Percentiles rank a stretch among this genome's conserved stretches.
These are phyloP conservation scores for Morone chrysops DNA, from an alignment of 2,113 vertebrate genomes.

Conservation along the genomic window DNA sequence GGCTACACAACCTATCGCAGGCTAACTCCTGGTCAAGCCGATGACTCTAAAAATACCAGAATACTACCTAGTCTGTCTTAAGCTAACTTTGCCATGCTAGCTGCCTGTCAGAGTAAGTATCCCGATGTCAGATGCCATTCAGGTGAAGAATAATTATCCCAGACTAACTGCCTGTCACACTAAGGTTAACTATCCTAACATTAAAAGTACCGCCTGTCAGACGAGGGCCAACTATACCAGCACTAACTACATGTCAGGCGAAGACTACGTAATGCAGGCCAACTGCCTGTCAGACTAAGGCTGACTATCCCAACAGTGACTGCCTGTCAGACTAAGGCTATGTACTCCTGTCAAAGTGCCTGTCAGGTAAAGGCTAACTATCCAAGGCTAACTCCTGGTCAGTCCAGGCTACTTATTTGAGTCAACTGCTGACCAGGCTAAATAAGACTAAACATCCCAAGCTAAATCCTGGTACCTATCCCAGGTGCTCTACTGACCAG, in stretches of 20 bases:
- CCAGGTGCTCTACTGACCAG: conserved; percentile 28
- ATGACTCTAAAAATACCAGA: background rate
- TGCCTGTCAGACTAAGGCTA: background rate
- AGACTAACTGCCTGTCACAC: background rate
- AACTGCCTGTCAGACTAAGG: background rate
- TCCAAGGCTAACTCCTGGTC: background rate
- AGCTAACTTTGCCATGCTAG: background rate
- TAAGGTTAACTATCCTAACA: background rate
- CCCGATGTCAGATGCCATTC: background rate
- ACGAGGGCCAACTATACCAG: background rate
- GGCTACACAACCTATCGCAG: too few species aligned
- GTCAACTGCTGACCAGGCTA: conserved; percentile 31
- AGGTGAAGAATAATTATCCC: too few species aligned
- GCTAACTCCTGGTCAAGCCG: background rate
- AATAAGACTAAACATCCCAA: background rate
- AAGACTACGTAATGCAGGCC: background rate
- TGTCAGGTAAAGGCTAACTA: background rate
- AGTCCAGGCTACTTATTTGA: background rate
- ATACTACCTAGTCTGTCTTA: background rate
- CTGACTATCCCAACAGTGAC: background rate
- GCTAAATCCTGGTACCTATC: background rate
- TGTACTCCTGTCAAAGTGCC: background rate
- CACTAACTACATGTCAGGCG: background rate
- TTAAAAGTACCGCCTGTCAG: background rate
- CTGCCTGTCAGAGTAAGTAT: background rate